Percentiles rank a stretch among this genome's conserved stretches.
phyloP scores from a whole-genome alignment of 2,797 vertebrate genomes.

The Gambusia yucatana region DNA sequence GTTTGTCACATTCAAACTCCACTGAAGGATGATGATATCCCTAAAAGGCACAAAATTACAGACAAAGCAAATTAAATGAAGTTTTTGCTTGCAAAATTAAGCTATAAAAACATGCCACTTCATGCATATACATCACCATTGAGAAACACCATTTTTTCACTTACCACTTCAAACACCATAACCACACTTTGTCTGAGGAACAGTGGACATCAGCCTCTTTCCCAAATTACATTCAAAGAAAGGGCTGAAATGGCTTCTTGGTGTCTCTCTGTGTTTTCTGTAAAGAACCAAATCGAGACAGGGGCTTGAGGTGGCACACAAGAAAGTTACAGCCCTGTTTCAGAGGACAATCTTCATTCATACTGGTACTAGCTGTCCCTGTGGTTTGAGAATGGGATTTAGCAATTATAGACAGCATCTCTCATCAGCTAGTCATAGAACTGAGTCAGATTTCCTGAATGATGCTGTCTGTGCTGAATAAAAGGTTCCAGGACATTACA shows the following conservation, averaged over 20 bases:
- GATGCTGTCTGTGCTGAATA: not conserved
- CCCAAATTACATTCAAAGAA: not conserved
- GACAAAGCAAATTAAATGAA: constrained; percentile 43
- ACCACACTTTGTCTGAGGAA: not conserved
- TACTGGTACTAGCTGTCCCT: not conserved
- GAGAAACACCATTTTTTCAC: not conserved
- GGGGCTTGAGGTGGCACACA: not conserved
- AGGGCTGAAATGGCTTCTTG: not conserved
- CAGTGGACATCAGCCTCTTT: not conserved
- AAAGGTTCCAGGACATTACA: not conserved
- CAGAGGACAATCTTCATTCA: not conserved
- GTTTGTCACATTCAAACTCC: constrained; percentile 80
- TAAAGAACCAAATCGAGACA: not conserved
- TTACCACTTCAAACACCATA: not conserved
- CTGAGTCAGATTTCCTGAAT: too few species aligned
- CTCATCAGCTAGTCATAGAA: not conserved
- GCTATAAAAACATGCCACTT: constrained; percentile 17
- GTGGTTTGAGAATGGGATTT: not conserved
- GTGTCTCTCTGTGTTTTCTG: not conserved
- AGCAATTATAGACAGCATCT: not conserved
- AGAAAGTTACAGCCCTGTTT: not conserved
- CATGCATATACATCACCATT: constrained; percentile 21
- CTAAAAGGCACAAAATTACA: constrained; percentile 54
- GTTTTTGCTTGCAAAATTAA: constrained; percentile 41
- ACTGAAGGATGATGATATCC: constrained; percentile 72